Evolutionary conservation across 2,797 vertebrate species (phyloP).

Genomic region (Channa striata): DNA sequence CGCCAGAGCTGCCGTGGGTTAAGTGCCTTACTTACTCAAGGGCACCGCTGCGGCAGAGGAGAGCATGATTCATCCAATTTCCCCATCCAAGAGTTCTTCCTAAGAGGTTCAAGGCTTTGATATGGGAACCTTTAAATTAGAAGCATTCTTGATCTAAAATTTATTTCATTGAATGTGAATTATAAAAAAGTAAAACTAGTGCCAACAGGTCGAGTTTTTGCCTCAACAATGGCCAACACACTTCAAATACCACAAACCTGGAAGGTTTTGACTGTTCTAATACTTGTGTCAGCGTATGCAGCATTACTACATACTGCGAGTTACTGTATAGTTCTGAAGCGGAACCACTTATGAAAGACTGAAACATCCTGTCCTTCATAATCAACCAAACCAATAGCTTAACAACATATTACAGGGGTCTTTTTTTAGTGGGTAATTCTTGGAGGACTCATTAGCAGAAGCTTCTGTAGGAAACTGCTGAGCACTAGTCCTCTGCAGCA

Average conservation of each 20-base stretch:
- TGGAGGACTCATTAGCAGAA: conserved; percentile 34
- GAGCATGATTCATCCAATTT: conserved; percentile 58
- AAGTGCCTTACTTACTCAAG: conserved; percentile 67
- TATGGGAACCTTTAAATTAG: conserved; percentile 49
- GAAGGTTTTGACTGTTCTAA: too few species aligned
- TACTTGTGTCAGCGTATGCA: too few species aligned
- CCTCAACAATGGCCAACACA: background rate
- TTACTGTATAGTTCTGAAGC: background rate
- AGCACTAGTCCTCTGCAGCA: conserved; percentile 32
- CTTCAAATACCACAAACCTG: background rate
- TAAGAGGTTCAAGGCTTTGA: conserved; percentile 50
- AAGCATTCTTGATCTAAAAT: conserved; percentile 40
- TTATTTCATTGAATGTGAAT: conserved; percentile 12
- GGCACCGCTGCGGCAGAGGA: conserved; percentile 50
- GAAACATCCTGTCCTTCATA: conserved; percentile 4
- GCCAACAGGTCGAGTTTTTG: background rate
- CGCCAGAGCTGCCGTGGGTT: conserved; percentile 54
- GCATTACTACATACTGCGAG: background rate
- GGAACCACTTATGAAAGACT: background rate
- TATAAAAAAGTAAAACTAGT: background rate
- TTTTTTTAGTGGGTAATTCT: conserved; percentile 8
- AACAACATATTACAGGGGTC: background rate
- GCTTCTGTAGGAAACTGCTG: conserved; percentile 37
- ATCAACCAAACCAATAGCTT: conserved; percentile 12
- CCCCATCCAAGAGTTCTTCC: conserved; percentile 36